Evolutionary conservation across 2,113 vertebrate species (phyloP).

Genomic region (Pelodiscus sinensis): DNA sequence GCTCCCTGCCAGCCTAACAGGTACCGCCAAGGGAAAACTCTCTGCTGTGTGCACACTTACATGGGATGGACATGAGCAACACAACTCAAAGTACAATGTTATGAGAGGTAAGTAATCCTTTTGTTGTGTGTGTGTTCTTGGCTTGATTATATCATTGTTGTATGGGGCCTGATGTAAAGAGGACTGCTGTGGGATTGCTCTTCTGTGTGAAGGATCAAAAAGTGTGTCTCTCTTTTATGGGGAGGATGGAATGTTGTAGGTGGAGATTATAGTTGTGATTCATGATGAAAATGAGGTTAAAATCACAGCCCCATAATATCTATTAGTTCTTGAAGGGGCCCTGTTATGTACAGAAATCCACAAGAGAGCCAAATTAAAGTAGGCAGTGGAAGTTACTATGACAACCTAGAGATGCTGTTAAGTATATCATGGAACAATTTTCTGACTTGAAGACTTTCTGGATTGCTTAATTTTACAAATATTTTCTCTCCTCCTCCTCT

Average conservation of each 20-base stretch:
- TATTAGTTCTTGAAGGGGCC: not conserved
- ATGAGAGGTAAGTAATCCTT: too few relatives aligned
- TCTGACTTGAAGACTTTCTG: not conserved
- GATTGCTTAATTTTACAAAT: not conserved
- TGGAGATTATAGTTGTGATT: not conserved
- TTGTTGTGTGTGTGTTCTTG: too few relatives aligned
- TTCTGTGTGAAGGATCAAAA: not conserved
- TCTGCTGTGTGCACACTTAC: too few relatives aligned
- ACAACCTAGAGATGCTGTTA: not conserved
- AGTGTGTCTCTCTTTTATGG: not conserved
- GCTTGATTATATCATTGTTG: too few relatives aligned
- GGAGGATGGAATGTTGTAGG: not conserved
- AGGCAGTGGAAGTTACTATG: not conserved
- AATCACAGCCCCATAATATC: not conserved
- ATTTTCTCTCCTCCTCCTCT: not conserved
- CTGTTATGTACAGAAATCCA: not conserved
- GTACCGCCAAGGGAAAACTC: too few relatives aligned
- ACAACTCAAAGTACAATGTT: too few relatives aligned
- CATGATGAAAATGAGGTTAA: not conserved
- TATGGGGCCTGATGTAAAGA: accelerated
- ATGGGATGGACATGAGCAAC: too few relatives aligned
- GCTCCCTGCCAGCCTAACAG: too few relatives aligned
- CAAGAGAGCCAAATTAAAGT: not conserved
- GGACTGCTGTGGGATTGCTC: not conserved
- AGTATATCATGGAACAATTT: not conserved